Percentiles rank a stretch among this genome's conserved stretches.
Conservation (phyloP, 2,113 vertebrate species). For the Syngnathoides biaculeatus region DNA sequence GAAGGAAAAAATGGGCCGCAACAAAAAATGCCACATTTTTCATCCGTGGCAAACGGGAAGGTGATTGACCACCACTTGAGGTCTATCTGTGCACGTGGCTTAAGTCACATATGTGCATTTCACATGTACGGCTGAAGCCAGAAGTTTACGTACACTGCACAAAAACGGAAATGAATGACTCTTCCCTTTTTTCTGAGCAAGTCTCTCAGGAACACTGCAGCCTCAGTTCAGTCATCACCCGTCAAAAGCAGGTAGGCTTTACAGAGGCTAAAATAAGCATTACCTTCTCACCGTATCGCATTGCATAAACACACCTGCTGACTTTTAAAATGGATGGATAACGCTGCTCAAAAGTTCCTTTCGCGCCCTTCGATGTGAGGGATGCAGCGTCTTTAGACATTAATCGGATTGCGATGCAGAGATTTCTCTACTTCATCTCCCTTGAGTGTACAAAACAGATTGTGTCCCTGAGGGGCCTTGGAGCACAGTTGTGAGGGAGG, state of each 20-base stretch:
- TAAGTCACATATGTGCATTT: too few species aligned
- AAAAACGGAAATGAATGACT: not conserved
- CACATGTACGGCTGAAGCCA: too few species aligned
- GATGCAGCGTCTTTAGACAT: conserved; percentile 33
- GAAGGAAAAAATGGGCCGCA: too few species aligned
- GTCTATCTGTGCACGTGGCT: too few species aligned
- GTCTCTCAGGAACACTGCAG: conserved; percentile 5
- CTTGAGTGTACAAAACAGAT: conserved; percentile 50
- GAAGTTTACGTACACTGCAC: too few species aligned
- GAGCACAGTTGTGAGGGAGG: conserved; percentile 53
- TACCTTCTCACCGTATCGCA: conserved; percentile 42
- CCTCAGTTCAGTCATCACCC: conserved; percentile 32
- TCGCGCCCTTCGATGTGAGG: conserved; percentile 28
- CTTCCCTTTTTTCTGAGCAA: conserved; percentile 25
- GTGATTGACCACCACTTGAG: too few species aligned
- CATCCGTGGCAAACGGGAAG: too few species aligned
- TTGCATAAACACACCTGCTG: conserved; percentile 37
- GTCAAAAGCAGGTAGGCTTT: conserved; percentile 33
- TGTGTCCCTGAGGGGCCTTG: conserved; percentile 45
- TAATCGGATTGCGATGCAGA: conserved; percentile 42
- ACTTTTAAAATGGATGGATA: conserved; percentile 42
- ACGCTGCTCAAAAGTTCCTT: conserved; percentile 39
- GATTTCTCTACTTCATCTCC: conserved; percentile 41
- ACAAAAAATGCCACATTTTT: too few species aligned
- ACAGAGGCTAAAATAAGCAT: conserved; percentile 28